A percentile compares a stretch with the other conserved stretches of the same genome.
These are phyloP conservation scores for Coilia nasus DNA, from an alignment of 2,797 vertebrate species.

Conservation along the genomic window DNA sequence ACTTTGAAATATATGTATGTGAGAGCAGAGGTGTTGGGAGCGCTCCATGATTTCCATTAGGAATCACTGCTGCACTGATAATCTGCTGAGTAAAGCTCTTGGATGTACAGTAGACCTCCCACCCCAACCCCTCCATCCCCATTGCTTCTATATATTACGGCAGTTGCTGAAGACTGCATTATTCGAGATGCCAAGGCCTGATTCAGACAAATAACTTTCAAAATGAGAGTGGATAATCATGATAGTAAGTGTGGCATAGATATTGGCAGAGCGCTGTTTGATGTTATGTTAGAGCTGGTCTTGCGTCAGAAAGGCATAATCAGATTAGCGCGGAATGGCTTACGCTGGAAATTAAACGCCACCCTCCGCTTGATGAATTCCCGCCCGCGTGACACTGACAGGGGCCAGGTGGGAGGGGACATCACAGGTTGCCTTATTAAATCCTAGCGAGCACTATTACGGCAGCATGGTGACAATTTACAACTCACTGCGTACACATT, in stretches of 20 bases:
- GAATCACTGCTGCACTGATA: constrained; percentile 66
- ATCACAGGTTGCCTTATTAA: not conserved
- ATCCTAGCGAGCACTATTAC: no score
- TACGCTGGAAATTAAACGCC: constrained; percentile 14
- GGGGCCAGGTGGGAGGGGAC: not conserved
- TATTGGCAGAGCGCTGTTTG: constrained; percentile 19
- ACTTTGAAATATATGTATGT: constrained; percentile 53
- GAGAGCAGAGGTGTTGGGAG: constrained; percentile 62
- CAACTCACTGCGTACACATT: no score
- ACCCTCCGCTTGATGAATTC: not conserved
- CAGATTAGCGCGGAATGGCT: constrained; percentile 1
- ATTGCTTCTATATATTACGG: constrained; percentile 58
- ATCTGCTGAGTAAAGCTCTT: constrained; percentile 75
- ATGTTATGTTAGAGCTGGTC: constrained; percentile 15
- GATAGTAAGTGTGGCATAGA: not conserved
- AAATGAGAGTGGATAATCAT: constrained; percentile 20
- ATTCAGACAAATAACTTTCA: constrained; percentile 27
- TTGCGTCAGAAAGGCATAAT: not conserved
- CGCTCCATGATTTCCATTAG: constrained; percentile 77
- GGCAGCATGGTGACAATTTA: no score
- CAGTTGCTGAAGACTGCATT: constrained; percentile 41
- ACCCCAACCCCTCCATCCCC: constrained; percentile 61
- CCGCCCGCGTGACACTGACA: not conserved
- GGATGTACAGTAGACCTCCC: constrained; percentile 34
- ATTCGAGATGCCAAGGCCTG: constrained; percentile 48